Evolutionary conservation across 1,140 invertebrate genomes (phyloP), one percentile per base, ranked within the genome.

Genomic region (Venturia canescens): DNA sequence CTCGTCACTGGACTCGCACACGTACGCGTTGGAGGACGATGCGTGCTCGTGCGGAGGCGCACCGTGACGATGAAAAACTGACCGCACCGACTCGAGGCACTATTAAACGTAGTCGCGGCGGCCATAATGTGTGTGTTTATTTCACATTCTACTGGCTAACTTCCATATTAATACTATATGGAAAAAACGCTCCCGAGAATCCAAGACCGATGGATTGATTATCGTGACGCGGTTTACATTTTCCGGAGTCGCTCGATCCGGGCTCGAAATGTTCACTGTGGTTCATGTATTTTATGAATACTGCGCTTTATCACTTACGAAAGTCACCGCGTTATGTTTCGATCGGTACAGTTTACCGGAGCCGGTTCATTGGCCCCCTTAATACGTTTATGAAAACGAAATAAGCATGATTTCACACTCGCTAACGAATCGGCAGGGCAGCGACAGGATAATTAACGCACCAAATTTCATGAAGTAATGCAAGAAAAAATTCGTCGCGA

Each of bases 1-100:
- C 15, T 76, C 1, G 53, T 63, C 4, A 16, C 21, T 69, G n/a
- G 26, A n/a, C 66, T 18, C 4, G 66, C 31, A 21, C 1, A 31
- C 13, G 31, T 29, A n/a, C 15, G 5, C 31, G 29, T 31, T 31
- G 18, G 15, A 69, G 66, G n/a, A 66, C 60, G 71, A 75, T 75
- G 71, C 71, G 71, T 75, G 71, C 70, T 26, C 16, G 44, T 50
- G 50, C 50, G 3, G 23, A 57, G 18, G 31, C 48, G 31, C 48
- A 21, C 44, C 26, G 27, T 75, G 71, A 75, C 71, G 71, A 75
- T 75, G 71, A 75, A 75, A 57, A 75, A 75, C 57, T 75, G 71
- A 75, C 71, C 71, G 71, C 5, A 44, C 70, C 16, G 38, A 72
- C 70, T 66, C 11, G 70, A 72, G 70, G 26, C n/a, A 1, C 3